A percentile compares a stretch with the other conserved stretches of the same genome.
Conservation (phyloP, 2,797 vertebrate species). For the Hafferia zeledoni region DNA sequence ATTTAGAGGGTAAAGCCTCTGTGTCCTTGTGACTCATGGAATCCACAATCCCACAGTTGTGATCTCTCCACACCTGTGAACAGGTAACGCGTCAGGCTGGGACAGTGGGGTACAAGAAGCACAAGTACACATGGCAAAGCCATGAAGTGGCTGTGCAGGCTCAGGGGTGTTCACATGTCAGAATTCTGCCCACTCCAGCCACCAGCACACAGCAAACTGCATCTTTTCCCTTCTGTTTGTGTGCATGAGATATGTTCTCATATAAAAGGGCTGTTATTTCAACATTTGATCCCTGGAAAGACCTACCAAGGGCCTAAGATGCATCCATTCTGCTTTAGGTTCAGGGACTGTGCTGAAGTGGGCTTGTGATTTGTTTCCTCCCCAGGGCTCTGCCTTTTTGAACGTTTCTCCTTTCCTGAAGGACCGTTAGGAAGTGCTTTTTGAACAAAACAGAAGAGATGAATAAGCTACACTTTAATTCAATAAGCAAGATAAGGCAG, state of each 20-base stretch:
- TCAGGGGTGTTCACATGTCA: background rate
- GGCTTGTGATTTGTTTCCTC: background rate
- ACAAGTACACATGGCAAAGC: background rate
- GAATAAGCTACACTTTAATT: background rate
- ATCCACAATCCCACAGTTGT: background rate
- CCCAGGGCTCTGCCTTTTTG: background rate
- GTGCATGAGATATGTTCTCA: background rate
- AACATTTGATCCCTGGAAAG: background rate
- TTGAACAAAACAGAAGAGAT: background rate
- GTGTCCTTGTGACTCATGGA: no score
- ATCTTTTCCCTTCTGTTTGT: background rate
- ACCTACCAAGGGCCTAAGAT: background rate
- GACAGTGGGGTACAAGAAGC: background rate
- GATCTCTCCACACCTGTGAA: background rate
- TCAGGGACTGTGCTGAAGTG: background rate
- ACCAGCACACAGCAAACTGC: no score
- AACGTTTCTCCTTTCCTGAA: background rate
- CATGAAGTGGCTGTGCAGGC: background rate
- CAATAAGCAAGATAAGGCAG: background rate
- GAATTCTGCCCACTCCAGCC: background rate
- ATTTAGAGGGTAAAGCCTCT: background rate
- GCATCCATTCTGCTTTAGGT: background rate
- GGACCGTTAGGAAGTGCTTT: background rate
- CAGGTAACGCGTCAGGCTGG: rapidly evolving
- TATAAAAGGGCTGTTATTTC: background rate